Percentiles rank a stretch among this genome's conserved stretches.
Evolutionary conservation across 2,888 invertebrate genomes (phyloP).

Genomic region (Eucera pruinosa): DNA sequence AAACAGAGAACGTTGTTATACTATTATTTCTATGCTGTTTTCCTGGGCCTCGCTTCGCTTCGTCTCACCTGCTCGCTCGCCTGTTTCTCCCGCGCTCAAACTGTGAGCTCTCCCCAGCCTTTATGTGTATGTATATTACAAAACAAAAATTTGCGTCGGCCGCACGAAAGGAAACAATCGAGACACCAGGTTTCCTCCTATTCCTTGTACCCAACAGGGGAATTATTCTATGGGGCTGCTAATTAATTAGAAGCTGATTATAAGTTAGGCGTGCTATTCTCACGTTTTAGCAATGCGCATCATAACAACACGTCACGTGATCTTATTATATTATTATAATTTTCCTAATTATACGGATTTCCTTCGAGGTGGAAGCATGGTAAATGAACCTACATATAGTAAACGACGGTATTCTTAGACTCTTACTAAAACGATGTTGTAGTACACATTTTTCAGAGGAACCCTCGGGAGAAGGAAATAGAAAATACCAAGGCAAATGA

Average conservation of each 20-base stretch:
- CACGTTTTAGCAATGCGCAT: slow-evolving; percentile 13
- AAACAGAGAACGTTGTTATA: slow-evolving; percentile 80
- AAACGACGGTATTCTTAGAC: no score
- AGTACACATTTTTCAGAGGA: background rate
- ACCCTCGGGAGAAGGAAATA: background rate
- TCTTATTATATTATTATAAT: slow-evolving; percentile 2
- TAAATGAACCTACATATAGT: background rate
- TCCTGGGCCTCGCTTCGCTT: slow-evolving; percentile 69
- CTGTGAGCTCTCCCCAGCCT: background rate
- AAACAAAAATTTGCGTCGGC: slow-evolving; percentile 50
- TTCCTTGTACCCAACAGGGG: background rate
- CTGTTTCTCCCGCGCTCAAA: slow-evolving; percentile 44
- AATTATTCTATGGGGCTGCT: slow-evolving; percentile 10
- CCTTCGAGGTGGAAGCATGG: background rate
- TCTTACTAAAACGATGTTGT: no score
- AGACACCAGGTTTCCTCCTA: slow-evolving; percentile 30
- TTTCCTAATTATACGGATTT: background rate
- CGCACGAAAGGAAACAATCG: slow-evolving; percentile 41
- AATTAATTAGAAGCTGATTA: slow-evolving; percentile 34
- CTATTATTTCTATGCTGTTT: slow-evolving; percentile 77
- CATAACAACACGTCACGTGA: background rate
- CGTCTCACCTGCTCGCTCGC: slow-evolving; percentile 71
- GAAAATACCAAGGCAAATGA: no score
- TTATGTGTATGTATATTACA: slow-evolving; percentile 41
- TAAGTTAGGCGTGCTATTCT: slow-evolving; percentile 15